These are phyloP conservation scores for Osmerus eperlanus DNA, from an alignment of 2,113 vertebrate genomes.

Conservation along the genomic window DNA sequence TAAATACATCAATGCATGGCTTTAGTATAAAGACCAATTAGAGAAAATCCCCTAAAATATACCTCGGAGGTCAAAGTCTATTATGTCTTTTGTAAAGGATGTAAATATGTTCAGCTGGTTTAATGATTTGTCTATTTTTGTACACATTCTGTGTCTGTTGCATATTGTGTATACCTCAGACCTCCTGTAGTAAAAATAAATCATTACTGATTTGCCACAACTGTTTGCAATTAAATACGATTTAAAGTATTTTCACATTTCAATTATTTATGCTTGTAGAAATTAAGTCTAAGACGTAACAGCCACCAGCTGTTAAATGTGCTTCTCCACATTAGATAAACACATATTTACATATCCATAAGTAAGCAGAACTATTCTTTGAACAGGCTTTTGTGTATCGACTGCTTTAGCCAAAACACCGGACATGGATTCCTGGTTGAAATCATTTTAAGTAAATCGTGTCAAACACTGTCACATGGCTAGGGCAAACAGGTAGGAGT, in stretches of 20 bases:
- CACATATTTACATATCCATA: no score
- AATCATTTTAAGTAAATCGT: no score
- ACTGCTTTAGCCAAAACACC: no score
- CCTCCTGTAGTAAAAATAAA: slow-evolving; percentile 14
- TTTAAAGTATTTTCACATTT: slow-evolving; percentile 20
- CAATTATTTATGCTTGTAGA: no score
- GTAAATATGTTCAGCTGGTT: slow-evolving; percentile 35
- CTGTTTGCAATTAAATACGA: slow-evolving; percentile 48
- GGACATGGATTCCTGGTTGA: no score
- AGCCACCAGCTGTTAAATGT: no score
- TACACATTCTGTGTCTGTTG: slow-evolving; percentile 24
- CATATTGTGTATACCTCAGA: slow-evolving; percentile 23
- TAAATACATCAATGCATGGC: not conserved
- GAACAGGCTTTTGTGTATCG: no score
- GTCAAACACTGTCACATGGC: no score
- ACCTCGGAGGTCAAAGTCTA: not conserved
- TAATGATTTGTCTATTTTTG: slow-evolving; percentile 54
- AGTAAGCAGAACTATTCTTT: no score
- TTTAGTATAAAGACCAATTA: not conserved
- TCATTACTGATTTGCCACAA: slow-evolving; percentile 39
- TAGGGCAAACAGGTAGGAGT: no score
- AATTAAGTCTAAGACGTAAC: no score
- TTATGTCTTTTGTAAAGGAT: slow-evolving; percentile 28
- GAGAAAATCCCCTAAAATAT: not conserved
- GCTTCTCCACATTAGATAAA: no score